Base-by-base conservation (phyloP, 1,140 invertebrate species). In the Agrypnia vestita region DNA sequence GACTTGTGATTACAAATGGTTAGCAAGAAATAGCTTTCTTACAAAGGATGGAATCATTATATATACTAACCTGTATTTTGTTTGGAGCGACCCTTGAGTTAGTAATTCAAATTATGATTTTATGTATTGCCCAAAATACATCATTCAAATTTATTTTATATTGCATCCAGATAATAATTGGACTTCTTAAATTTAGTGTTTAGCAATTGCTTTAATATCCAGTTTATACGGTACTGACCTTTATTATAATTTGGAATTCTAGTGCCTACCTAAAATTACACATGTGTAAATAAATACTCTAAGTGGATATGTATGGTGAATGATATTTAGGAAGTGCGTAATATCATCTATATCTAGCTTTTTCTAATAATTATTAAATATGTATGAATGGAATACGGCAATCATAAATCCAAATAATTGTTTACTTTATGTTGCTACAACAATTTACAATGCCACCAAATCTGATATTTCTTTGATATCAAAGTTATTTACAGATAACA, bases 221-320 rank as follows among this genome's bases (percentile, higher is more conserved):
- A 67, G 43, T 12, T 73, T 17, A 15, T 13, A 15, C 17, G 35
- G 35, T n/a, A 79, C 51, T 13, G 53, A 21, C 62, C 19, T 72
- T 49, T 47, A 74, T 8, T 19, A 56, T 25, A 64, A 35, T 49
- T 62, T 80, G 55, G 53, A 67, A 78, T 74, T 15, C 62, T 47
- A 71, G 46, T 49, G 21, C 56, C 53, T 82, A 59, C 64, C 74
- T 56, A 73, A 25, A 44, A 73, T 80, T 80, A 80, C 25, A 74
- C n/a, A 73, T 47, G 73, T 73, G 47, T 78, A 77, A 80, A 79
- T 82, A 78, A 69, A 82, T 82, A 74, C 43, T 78, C 75, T 82
- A 82, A 47, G 56, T 78, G 76, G 82, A 83, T 83, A 83, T 83
- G 82, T 83, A 80, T 80, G 79, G 82, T 78, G 82, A 80, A 80